Evolutionary conservation across 1,140 invertebrate genomes (phyloP), one percentile per base, ranked within the genome.

Genomic region (Cotesia typhae): DNA sequence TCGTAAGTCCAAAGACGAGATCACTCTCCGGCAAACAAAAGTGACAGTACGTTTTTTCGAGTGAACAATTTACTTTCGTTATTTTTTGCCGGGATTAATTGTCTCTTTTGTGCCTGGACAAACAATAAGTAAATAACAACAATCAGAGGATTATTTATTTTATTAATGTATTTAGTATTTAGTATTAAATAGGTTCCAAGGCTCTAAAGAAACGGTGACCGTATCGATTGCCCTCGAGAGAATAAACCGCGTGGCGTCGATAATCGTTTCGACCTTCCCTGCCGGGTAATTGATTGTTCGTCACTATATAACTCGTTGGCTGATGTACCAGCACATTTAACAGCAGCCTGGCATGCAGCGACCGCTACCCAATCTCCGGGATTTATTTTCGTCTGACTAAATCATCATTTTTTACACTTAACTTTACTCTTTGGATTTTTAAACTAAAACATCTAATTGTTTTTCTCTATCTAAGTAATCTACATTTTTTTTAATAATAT

Each of bases 11-110:
- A 68, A 51, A 57, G 35, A 72, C 71, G 67, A 77, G 67, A 81
- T 81, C 80, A 75, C 70, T 59, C 52, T 72, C 47, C 61, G 37
- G 53, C 78, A 79, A 79, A 80, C 74, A 80, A 69, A 70, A 83
- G 80, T 78, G 82, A 84, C 78, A 77, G 78, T 82, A 75, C 78
- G 80, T 67, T 72, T 73, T 57, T n/a, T 35, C 7, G 20, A 69
- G 37, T 36, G 37, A 53, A 12, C 35, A 37, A 12, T 10, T 47
- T 41, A 47, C 35, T 67, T 52, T 67, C n/a, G 14, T 69, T 51
- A 47, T 47, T 47, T 47, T 47, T 47, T 47, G 41, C 10, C 41
- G 10, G 41, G 3, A 28, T 17, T 35, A 6, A 38, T 38, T 67
- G 66, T 51, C 36, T 47, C 41, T 47, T 47, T 47, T 47, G 60